Conservation (phyloP, 2,888 invertebrate genomes). For the Antheraea yamamai region DNA sequence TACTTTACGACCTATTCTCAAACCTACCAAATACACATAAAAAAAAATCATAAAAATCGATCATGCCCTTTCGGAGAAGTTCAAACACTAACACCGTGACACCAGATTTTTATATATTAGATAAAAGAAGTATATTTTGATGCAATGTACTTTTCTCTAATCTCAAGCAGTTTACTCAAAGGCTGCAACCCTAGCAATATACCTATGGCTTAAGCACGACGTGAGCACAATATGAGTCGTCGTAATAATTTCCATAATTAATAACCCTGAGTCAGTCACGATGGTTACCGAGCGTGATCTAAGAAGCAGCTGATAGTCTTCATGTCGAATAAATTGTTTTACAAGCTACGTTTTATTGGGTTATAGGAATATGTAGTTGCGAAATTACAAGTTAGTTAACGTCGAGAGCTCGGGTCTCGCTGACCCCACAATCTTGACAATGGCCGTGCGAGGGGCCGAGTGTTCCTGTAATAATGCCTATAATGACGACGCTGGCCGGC, state of each 20-base stretch:
- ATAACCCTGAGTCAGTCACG: slow-evolving; percentile 69
- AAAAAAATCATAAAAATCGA: background rate
- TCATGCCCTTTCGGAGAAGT: background rate
- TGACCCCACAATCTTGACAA: slow-evolving; percentile 82
- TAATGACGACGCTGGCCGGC: slow-evolving; percentile 76
- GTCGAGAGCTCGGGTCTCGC: slow-evolving; percentile 61
- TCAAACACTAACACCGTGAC: background rate
- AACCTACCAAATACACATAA: background rate
- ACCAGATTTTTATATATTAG: no score
- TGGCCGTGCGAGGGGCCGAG: slow-evolving; percentile 67
- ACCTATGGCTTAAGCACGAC: slow-evolving; percentile 4
- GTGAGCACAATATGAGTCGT: slow-evolving; percentile 28
- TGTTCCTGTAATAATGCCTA: slow-evolving; percentile 75
- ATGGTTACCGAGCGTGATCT: slow-evolving; percentile 65
- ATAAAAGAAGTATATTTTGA: no score
- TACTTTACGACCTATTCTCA: no score
- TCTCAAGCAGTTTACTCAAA: no score
- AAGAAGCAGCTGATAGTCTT: slow-evolving; percentile 31
- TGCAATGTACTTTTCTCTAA: no score
- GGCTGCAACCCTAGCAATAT: background rate
- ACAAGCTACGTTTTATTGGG: slow-evolving; percentile 74
- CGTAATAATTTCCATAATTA: slow-evolving; percentile 73
- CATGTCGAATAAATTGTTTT: slow-evolving; percentile 67
- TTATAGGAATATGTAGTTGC: slow-evolving; percentile 68
- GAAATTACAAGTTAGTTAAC: slow-evolving; percentile 75